Evolutionary conservation across 2,888 invertebrate genomes (phyloP).

Genomic region (Melieria omissa): DNA sequence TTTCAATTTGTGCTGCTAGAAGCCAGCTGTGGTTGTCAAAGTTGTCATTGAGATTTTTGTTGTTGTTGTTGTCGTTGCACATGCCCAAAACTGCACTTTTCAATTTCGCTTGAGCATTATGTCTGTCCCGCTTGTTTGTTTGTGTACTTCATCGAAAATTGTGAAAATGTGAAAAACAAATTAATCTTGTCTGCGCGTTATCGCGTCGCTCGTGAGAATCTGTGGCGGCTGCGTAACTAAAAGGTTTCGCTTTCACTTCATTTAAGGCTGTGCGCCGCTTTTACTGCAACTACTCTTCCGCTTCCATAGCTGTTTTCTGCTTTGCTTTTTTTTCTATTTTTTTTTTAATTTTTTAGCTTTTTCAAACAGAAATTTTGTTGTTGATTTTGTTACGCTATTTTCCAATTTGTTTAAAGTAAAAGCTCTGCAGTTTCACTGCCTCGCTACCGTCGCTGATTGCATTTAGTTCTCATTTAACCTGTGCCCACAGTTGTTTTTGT

Average conservation of each 20-base stretch:
- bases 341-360: conserved; percentile 12
- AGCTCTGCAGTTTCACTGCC: too few relatives aligned
- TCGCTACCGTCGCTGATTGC: too few relatives aligned
- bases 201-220: conserved; percentile 16
- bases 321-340: neutral
- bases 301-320: neutral
- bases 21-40: conserved; percentile 22
- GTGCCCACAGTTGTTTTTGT: too few relatives aligned
- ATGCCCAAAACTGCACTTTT: neutral
- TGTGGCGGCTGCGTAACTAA: conserved; percentile 10
- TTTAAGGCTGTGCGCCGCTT: neutral
- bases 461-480: too few relatives aligned
- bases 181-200: conserved; percentile 18
- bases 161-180: conserved; percentile 27
- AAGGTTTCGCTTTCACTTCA: conserved; percentile 37
- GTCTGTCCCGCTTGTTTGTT: neutral
- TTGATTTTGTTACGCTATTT: conserved; percentile 1
- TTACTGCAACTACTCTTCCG: neutral
- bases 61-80: neutral
- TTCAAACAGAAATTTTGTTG: neutral
- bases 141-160: neutral
- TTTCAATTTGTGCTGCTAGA: conserved; percentile 19
- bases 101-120: neutral
- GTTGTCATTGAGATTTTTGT: neutral
- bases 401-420: conserved; percentile 22